These are phyloP conservation scores for Ectropis crepuscularia DNA, from an alignment of 2,888 invertebrate genomes.

Conservation along the genomic window DNA sequence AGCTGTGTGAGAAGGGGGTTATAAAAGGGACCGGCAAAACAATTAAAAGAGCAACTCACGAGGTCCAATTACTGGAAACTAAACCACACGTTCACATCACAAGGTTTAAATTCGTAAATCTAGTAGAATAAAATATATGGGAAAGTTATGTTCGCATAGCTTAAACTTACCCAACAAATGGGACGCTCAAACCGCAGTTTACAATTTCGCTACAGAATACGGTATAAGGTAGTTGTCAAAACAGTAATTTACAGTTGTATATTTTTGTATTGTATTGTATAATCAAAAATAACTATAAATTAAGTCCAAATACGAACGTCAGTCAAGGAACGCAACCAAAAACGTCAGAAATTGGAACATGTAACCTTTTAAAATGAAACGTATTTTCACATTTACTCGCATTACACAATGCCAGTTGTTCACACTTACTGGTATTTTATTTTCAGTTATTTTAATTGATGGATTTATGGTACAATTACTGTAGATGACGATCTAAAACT, in stretches of 20 bases:
- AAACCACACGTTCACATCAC: not conserved
- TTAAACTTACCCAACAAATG: constrained; percentile 41
- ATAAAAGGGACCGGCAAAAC: constrained; percentile 13
- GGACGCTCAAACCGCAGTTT: constrained; percentile 35
- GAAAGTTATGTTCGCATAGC: constrained; percentile 34
- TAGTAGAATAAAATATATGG: constrained; percentile 29
- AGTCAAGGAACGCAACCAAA: too few relatives aligned
- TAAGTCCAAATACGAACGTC: too few relatives aligned
- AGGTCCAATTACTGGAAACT: constrained; percentile 11
- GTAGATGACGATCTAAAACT: too few relatives aligned
- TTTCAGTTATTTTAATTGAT: too few relatives aligned
- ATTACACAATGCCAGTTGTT: too few relatives aligned
- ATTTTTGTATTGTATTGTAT: not conserved
- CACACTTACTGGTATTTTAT: too few relatives aligned
- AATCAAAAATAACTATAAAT: too few relatives aligned
- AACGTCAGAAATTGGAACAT: too few relatives aligned
- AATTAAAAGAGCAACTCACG: constrained; percentile 14
- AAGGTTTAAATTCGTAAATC: constrained; percentile 16
- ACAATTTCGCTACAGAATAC: constrained; percentile 28
- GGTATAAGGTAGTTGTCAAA: constrained; percentile 28
- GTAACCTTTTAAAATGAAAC: too few relatives aligned
- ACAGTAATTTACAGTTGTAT: constrained; percentile 10
- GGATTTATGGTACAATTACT: too few relatives aligned
- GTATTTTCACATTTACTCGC: too few relatives aligned
- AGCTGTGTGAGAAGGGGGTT: constrained; percentile 13